Percentiles rank a stretch among this genome's conserved stretches.
phyloP scores from a whole-genome alignment of 2,888 invertebrate genomes.

The Meandrusa payeni region DNA sequence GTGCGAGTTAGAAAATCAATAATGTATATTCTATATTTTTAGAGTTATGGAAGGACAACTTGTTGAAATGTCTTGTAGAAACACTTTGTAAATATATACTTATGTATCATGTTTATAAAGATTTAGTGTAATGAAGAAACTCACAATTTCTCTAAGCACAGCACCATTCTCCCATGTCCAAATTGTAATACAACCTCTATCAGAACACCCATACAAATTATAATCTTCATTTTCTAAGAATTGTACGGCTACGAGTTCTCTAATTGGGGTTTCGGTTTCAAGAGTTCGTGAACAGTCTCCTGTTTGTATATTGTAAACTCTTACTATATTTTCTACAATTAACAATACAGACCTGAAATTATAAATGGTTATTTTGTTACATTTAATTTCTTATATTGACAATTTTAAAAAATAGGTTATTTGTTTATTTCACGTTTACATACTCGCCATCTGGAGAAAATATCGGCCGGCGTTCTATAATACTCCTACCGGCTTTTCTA shows the following conservation, averaged over 20 bases:
- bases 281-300: constrained; percentile 63
- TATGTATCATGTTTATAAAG: no score
- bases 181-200: constrained; percentile 54
- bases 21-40: no score
- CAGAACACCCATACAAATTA: constrained; percentile 68
- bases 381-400: no score
- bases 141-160: constrained; percentile 66
- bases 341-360: constrained; percentile 62
- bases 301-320: constrained; percentile 69
- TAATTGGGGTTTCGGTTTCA: constrained; percentile 55
- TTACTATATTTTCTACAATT: constrained; percentile 64
- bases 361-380: no score
- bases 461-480: constrained; percentile 64
- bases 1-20: no score
- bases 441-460: constrained; percentile 76
- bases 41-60: no score
- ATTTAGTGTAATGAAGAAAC: constrained; percentile 20
- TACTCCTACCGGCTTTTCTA: constrained; percentile 72
- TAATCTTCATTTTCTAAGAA: constrained; percentile 66
- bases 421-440: constrained; percentile 34
- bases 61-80: no score
- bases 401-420: neutral
- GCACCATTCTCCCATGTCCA: constrained; percentile 76
- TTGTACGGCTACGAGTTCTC: constrained; percentile 56
- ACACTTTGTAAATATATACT: no score